Percentiles rank a stretch among this genome's conserved stretches.
Conservation (phyloP, 2,797 vertebrate genomes). For the Cuculus canorus region DNA sequence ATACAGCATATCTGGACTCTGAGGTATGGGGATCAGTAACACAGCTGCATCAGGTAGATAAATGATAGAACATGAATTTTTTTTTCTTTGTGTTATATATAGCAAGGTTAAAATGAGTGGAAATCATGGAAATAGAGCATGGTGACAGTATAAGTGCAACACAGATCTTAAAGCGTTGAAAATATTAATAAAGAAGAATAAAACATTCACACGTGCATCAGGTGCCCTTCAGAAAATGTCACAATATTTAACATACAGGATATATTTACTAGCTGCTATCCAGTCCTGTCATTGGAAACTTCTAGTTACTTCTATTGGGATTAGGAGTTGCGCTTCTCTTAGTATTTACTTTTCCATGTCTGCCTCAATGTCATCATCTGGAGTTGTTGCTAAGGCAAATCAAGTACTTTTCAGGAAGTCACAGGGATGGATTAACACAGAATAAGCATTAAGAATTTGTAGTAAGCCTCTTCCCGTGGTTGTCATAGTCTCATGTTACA, state of each 20-base stretch:
- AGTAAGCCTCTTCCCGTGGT: neutral
- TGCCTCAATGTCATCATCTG: neutral
- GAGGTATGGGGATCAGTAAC: neutral
- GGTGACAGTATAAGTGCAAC: neutral
- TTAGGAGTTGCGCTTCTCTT: neutral
- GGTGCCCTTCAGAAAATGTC: slow-evolving; percentile 16
- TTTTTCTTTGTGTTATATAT: neutral
- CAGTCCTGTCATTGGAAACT: neutral
- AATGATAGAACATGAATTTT: neutral
- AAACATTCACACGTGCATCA: neutral
- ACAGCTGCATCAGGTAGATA: neutral
- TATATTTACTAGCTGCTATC: neutral
- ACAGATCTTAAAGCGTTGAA: neutral
- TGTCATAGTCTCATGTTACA: neutral
- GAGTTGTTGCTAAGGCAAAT: neutral
- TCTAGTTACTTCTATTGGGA: neutral
- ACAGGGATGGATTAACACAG: neutral
- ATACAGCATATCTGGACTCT: neutral
- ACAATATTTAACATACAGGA: neutral
- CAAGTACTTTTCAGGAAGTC: neutral
- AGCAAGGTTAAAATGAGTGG: neutral
- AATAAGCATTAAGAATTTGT: neutral
- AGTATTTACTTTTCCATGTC: neutral
- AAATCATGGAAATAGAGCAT: neutral
- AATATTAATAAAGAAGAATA: neutral